Conservation (phyloP, 1,140 invertebrate genomes). For the Temnothorax curvispinosus region DNA sequence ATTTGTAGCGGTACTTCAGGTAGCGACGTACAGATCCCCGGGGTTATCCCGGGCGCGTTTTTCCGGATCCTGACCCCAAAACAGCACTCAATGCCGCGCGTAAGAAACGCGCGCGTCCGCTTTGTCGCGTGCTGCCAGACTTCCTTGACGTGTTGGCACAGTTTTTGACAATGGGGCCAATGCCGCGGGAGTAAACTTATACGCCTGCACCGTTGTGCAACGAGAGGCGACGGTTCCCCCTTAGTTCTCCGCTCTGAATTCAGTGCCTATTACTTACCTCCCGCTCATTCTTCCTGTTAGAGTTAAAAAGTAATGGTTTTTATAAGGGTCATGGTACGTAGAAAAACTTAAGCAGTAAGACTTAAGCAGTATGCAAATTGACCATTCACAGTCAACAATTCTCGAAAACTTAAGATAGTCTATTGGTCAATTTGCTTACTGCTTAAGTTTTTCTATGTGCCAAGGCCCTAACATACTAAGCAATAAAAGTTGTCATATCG, state of each 20-base stretch:
- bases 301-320: background rate
- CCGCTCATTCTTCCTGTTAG: background rate
- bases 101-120: conserved; percentile 44
- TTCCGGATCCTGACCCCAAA: conserved; percentile 59
- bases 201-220: conserved; percentile 53
- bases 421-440: too few relatives aligned
- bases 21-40: conserved; percentile 38
- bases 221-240: conserved; percentile 10
- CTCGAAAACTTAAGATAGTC: too few relatives aligned
- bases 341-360: too few relatives aligned
- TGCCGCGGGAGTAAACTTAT: conserved; percentile 63
- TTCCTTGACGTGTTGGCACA: conserved; percentile 66
- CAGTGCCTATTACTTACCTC: conserved; percentile 15
- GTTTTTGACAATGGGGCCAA: conserved; percentile 59
- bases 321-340: too few relatives aligned
- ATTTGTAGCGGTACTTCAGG: conserved; percentile 61
- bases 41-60: conserved; percentile 11
- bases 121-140: conserved; percentile 56
- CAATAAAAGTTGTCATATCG: background rate
- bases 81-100: conserved; percentile 12
- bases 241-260: conserved; percentile 1
- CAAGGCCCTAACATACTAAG: background rate
- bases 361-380: too few relatives aligned
- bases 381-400: too few relatives aligned
- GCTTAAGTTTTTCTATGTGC: too few relatives aligned